Evolutionary conservation across 2,797 vertebrate genomes (phyloP).

Genomic region (Cetoscarus ocellatus): DNA sequence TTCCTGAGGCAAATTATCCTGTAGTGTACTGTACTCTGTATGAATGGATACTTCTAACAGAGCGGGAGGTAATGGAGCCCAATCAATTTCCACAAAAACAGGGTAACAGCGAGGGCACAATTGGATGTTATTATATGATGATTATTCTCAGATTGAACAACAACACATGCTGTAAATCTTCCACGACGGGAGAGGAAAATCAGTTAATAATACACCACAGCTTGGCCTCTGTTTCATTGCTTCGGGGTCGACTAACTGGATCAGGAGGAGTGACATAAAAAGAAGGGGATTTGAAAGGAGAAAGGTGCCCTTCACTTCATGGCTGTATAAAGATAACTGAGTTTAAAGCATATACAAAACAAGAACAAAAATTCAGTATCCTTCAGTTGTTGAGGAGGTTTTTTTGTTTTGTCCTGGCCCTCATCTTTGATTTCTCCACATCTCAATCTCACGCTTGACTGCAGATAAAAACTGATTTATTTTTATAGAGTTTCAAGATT

Average conservation of each 20-base stretch:
- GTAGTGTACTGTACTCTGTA: conserved; percentile 39
- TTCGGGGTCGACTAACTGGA: conserved; percentile 48
- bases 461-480: background rate
- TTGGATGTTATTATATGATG: conserved; percentile 64
- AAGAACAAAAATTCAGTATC: conserved; percentile 15
- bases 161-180: conserved; percentile 59
- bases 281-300: conserved; percentile 43
- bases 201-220: conserved; percentile 57
- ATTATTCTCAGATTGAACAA: conserved; percentile 65
- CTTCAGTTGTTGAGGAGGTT: conserved; percentile 4
- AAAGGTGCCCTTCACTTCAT: conserved; percentile 48
- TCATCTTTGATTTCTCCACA: background rate
- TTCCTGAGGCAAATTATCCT: conserved; percentile 60
- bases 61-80: conserved; percentile 35
- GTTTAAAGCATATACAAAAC: conserved; percentile 3
- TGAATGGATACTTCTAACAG: conserved; percentile 55
- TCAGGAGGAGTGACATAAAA: conserved; percentile 61
- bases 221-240: conserved; percentile 51
- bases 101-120: conserved; percentile 60
- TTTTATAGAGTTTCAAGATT: background rate
- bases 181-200: conserved; percentile 50
- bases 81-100: conserved; percentile 61
- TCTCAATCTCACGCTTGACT: background rate
- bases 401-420: background rate
- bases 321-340: conserved; percentile 18